Base-by-base conservation (phyloP, 2,113 vertebrate species). In the Anoura caudifer region DNA sequence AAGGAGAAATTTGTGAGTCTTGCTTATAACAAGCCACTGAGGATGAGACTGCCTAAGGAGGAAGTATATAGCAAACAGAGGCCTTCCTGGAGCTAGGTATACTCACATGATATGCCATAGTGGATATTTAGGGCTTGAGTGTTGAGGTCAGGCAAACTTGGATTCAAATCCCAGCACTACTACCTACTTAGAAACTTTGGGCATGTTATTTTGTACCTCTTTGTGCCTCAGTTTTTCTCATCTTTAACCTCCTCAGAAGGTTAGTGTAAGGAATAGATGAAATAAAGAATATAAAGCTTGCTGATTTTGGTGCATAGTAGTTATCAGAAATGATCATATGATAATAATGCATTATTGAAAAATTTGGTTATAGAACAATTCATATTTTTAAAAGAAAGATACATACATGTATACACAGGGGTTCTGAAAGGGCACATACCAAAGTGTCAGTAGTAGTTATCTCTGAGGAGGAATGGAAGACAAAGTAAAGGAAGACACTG, bases 251-350 rank as follows among this genome's bases (percentile, higher is more conserved):
- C 56, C 26, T 56, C 45, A 47, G 65, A 63, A 92, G 26, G 22
- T 86, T 82, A 36, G 17, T 67, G 47, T 83, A 90, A 90, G 45
- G 6, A 69, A 70, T 90, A 94, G 92, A 52, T 75, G 16, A 93
- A 67, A 72, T 89, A 80, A 79, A 56, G 65, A 70, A 89, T 91
- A 77, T 67, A 69, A 63, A 73, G 14, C 28, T 76, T 56, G 76
- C 38, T 91, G 24, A 87, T 75, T 92, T 69, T 33, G 52, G n/a
- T 90, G 52, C 22, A 50, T 59, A 79, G 15, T 63, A 94, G 1
- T 93, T 90, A 69, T 76, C 38, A 87, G 73, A 96, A 90, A 87
- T 87, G 52, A 87, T 82, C 56, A 47, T 61, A 43, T 79, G 59
- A 54, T 72, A 33, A 82, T 96, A 76, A 72, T 79, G 20, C 56